Evolutionary conservation across 2,797 vertebrate species (phyloP), one percentile per base, ranked within the genome.

Genomic region (Rhabdophis nuchalis): DNA sequence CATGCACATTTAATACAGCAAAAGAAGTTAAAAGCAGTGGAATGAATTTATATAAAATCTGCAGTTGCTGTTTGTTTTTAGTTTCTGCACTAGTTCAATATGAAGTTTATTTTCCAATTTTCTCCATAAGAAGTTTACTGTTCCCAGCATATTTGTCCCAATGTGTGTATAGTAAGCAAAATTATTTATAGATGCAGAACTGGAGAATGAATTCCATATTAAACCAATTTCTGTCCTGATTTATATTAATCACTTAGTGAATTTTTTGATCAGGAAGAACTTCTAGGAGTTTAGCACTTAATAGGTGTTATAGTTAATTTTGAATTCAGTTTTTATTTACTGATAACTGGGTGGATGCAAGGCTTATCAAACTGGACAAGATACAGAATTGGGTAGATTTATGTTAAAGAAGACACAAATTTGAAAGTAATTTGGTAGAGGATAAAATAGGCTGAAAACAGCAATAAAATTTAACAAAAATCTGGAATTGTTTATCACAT

Each of bases 151-250:
- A 93, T 95, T 94, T 96, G 90, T 96, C 94, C 95, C 92, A 94
- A 12, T 68, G 60, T 53, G 11, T 23, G 12, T 23, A 94, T 96
- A 96, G 96, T 95, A 96, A 96, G 96, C 94, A 94, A 95, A 93
- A 94, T 93, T 93, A 54, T 94, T 96, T 93, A 36, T 94, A 95
- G 94, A 95, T 96, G 93, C 96, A 95, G 95, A 94, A 85, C 95
- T 94, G 90, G 94, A 82, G 96, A 95, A 95, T 95, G 95, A 96
- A 96, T 96, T 94, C 94, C 93, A 36, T 91, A 95, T 95, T 96
- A 96, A 95, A 97, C 94, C 82, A 94, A 95, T 90, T 93, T 92
- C 46, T 50, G 46, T 50, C 94, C 93, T 54, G 72, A 85, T 91
- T 85, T 85, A 11, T 89, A 85, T 85, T 32, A 53, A 53, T 68